Evolutionary conservation across 2,797 vertebrate genomes (phyloP), one percentile per base, ranked within the genome.

Genomic region (Triplophysa yarkandensis): DNA sequence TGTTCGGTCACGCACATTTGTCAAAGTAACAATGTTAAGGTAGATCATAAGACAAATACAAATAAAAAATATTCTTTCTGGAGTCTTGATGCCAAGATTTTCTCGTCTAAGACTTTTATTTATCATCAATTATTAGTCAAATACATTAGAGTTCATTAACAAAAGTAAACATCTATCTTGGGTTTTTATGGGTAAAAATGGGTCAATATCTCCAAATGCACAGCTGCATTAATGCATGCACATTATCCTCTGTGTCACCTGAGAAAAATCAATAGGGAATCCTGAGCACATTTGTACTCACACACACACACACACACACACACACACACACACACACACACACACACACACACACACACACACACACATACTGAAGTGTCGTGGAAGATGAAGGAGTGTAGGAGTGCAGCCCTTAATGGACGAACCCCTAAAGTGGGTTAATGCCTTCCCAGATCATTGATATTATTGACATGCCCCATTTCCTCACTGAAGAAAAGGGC

Each of bases 391-490:
- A 60, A 64, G 43, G n/a, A 64, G 52, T 36, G 21, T 65, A 69
- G 39, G 17, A 2, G 17, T 57, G 13, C 14, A 46, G 23, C 76
- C 4, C 68, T 44, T 80, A 72, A 74, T 44, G 44, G 81, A 77
- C 55, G 63, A 21, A 80, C 58, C 67, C 39, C 64, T 36, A 52
- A 81, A 57, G 68, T 79, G 68, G 63, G 77, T 72, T 79, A 79
- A 77, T 73, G 64, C 71, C 75, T 77, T 79, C 32, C 50, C 57
- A 62, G 71, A 68, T 72, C 60, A 75, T 68, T 68, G 48, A 77
- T 68, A 76, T 76, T 70, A 75, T 71, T 25, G 72, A 76, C 73
- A 57, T 75, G 75, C 43, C 44, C 71, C 77, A 77, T 74, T 67
- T 77, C 63, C 57, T 52, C 52, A 21, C 62, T 63, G 54, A 54